phyloP scores from a whole-genome alignment of 2,113 vertebrate genomes.

The Pseudorectes ferrugineus region DNA sequence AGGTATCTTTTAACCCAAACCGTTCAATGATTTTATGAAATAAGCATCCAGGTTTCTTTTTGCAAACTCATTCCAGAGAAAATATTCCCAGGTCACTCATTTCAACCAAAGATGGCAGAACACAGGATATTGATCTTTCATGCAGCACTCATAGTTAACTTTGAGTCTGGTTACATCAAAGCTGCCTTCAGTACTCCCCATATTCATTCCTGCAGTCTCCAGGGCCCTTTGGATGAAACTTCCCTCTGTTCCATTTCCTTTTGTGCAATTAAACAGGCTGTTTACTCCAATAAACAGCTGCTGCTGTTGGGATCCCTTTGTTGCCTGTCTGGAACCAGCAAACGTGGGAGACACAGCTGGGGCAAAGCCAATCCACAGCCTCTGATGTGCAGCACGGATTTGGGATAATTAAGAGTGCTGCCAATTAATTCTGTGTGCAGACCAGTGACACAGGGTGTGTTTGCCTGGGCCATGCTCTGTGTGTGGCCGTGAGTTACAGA shows the following conservation, averaged over 20 bases:
- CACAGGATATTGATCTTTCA: no score
- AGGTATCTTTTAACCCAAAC: neutral
- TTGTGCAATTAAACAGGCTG: neutral
- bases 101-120: neutral
- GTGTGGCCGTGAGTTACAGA: neutral
- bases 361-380: neutral
- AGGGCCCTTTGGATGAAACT: neutral
- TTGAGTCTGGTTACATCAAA: neutral
- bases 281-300: neutral
- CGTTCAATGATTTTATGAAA: neutral
- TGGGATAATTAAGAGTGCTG: neutral
- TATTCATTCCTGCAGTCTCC: neutral
- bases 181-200: neutral
- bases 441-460: neutral
- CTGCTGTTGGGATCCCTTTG: neutral
- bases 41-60: neutral
- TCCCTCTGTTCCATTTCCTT: neutral
- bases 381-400: neutral
- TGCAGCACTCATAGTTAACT: neutral
- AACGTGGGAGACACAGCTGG: fast-evolving
- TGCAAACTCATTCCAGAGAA: neutral
- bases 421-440: neutral
- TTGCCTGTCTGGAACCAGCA: neutral
- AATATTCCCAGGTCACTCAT: neutral
- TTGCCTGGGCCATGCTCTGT: neutral